Conservation (phyloP, 2,113 vertebrate species). For the Aphyosemion australe region DNA sequence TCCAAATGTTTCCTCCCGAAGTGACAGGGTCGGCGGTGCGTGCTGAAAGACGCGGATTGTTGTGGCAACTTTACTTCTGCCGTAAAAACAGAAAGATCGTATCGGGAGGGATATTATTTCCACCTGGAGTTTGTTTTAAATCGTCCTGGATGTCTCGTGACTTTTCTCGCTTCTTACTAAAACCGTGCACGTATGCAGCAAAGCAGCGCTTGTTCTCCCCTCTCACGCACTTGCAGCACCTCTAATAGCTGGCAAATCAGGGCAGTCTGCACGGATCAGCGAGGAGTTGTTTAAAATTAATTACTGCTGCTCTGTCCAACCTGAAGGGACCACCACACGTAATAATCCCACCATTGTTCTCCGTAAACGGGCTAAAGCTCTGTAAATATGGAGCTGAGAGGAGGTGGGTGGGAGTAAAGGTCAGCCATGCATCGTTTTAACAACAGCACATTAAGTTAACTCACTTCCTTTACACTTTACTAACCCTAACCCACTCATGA, state of each 20-base stretch:
- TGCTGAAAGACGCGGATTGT: constrained; percentile 52
- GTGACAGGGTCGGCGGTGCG: constrained; percentile 39
- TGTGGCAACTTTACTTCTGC: constrained; percentile 39
- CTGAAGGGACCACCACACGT: constrained; percentile 49
- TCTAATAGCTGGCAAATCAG: constrained; percentile 52
- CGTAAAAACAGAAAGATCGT: constrained; percentile 32
- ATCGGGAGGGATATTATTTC: constrained; percentile 43
- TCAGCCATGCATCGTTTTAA: constrained; percentile 78
- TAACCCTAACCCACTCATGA: constrained; percentile 46
- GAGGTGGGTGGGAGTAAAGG: constrained; percentile 65
- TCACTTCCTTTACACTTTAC: constrained; percentile 86
- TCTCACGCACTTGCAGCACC: constrained; percentile 63
- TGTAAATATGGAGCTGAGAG: constrained; percentile 60
- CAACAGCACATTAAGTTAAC: constrained; percentile 88
- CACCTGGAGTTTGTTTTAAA: constrained; percentile 60
- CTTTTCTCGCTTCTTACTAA: constrained; percentile 65
- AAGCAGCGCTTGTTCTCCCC: constrained; percentile 37
- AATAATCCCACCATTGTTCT: constrained; percentile 78
- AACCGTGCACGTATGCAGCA: constrained; percentile 48
- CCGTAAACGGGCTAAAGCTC: constrained; percentile 67
- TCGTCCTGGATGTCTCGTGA: constrained; percentile 55
- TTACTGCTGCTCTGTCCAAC: constrained; percentile 64
- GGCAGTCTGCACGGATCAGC: constrained; percentile 47
- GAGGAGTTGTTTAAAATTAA: constrained; percentile 72
- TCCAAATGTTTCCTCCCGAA: constrained; percentile 53